Evolutionary conservation across 2,113 vertebrate genomes (phyloP).

Genomic region (Peromyscus polionotus): DNA sequence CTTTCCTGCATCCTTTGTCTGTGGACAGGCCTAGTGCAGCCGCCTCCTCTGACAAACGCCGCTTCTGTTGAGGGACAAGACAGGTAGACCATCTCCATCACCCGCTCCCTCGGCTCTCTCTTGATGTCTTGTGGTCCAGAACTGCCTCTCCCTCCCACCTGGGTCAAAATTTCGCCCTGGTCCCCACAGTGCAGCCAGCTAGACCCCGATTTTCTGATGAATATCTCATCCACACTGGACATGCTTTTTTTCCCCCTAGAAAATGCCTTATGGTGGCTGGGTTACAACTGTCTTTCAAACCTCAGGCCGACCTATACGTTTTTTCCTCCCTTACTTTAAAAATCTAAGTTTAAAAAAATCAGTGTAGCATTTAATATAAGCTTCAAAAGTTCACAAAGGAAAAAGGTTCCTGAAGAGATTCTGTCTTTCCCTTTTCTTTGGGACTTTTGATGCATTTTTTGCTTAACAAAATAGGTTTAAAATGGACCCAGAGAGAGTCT

Average conservation of each 20-base stretch:
- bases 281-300: slow-evolving; percentile 59
- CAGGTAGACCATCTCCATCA: background rate
- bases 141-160: background rate
- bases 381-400: slow-evolving; percentile 57
- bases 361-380: slow-evolving; percentile 40
- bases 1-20: background rate
- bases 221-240: background rate
- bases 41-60: background rate
- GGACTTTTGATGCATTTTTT: slow-evolving; percentile 63
- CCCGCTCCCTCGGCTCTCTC: background rate
- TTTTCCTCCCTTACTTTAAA: background rate
- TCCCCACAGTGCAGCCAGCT: background rate
- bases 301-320: background rate
- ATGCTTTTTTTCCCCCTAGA: background rate
- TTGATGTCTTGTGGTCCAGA: slow-evolving; percentile 22
- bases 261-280: background rate
- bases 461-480: slow-evolving; percentile 51
- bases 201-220: slow-evolving; percentile 8
- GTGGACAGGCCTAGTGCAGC: background rate
- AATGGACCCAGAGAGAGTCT: slow-evolving; percentile 14
- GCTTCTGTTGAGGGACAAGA: slow-evolving; percentile 2
- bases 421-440: slow-evolving; percentile 52
- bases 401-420: slow-evolving; percentile 32
- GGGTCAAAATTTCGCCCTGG: slow-evolving; percentile 24
- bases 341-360: background rate